A percentile compares a stretch with the other conserved stretches of the same genome.
These are phyloP conservation scores for Ormyrus labotus DNA, from an alignment of 2,888 invertebrate species.

Conservation along the genomic window DNA sequence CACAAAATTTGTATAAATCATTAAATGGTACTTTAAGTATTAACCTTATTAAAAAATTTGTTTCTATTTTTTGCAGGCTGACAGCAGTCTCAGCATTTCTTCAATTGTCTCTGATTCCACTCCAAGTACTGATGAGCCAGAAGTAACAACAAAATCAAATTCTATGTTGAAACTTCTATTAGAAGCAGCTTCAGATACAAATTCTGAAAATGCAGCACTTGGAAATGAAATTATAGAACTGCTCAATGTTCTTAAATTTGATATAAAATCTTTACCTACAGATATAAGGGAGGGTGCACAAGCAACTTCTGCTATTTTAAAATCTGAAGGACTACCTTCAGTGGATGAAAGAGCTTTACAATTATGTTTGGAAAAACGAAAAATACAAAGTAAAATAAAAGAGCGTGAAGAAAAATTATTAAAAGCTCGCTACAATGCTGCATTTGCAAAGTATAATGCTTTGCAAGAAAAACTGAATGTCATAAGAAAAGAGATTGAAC, in stretches of 20 bases:
- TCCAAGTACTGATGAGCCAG: constrained; percentile 42
- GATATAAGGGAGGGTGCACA: constrained; percentile 64
- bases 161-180: constrained; percentile 59
- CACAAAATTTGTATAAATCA: neutral
- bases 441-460: constrained; percentile 61
- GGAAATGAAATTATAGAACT: constrained; percentile 63
- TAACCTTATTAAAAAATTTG: neutral
- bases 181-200: constrained; percentile 65
- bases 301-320: constrained; percentile 63
- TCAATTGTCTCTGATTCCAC: constrained; percentile 47
- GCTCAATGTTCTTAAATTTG: constrained; percentile 63
- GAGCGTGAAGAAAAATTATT: constrained; percentile 63
- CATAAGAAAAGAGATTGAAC: constrained; percentile 60
- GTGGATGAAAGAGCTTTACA: constrained; percentile 62
- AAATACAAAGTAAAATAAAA: constrained; percentile 61
- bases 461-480: constrained; percentile 62
- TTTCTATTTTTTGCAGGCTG: constrained; percentile 39
- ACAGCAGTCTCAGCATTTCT: constrained; percentile 51
- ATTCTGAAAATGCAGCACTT: constrained; percentile 64
- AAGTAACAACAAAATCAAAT: constrained; percentile 38
- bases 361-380: constrained; percentile 61
- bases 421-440: constrained; percentile 61
- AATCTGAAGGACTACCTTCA: constrained; percentile 63
- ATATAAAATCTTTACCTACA: constrained; percentile 62
- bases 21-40: neutral